Evolutionary conservation across 1,140 invertebrate genomes (phyloP).

Genomic region (Elymnias hypermnestra): DNA sequence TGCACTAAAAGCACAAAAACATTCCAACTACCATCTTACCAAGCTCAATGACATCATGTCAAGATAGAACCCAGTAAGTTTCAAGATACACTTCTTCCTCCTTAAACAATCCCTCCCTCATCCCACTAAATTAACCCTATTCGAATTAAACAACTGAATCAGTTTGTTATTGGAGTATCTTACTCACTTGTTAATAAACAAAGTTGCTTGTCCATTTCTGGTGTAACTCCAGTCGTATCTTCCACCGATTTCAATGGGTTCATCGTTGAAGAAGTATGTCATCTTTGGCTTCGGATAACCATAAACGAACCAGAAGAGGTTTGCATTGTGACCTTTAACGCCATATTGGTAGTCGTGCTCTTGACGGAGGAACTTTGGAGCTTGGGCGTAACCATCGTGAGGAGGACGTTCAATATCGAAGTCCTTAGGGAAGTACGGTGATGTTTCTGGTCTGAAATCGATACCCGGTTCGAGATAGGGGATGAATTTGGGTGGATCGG

Average conservation of each 20-base stretch:
- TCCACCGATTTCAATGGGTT: conserved; percentile 87
- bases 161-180: too few species aligned
- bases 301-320: conserved; percentile 94
- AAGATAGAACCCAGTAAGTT: too few species aligned
- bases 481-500: conserved; percentile 86
- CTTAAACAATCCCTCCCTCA: too few species aligned
- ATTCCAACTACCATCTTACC: too few species aligned
- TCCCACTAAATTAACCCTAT: too few species aligned
- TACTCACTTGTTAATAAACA: conserved; percentile 88
- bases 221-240: conserved; percentile 91
- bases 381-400: conserved; percentile 88
- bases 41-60: too few species aligned
- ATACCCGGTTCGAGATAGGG: conserved; percentile 88
- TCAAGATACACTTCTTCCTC: too few species aligned
- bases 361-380: conserved; percentile 88
- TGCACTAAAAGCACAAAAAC: too few species aligned
- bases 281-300: conserved; percentile 95
- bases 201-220: conserved; percentile 90
- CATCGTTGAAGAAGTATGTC: conserved; percentile 91
- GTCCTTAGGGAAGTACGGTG: conserved; percentile 93
- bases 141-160: too few species aligned
- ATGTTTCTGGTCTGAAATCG: conserved; percentile 90
- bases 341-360: conserved; percentile 92
- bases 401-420: conserved; percentile 92
- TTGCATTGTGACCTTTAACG: conserved; percentile 90